Evolutionary conservation across 2,888 invertebrate genomes (phyloP), one percentile per base, ranked within the genome.

Genomic region (Tortrix viridana): DNA sequence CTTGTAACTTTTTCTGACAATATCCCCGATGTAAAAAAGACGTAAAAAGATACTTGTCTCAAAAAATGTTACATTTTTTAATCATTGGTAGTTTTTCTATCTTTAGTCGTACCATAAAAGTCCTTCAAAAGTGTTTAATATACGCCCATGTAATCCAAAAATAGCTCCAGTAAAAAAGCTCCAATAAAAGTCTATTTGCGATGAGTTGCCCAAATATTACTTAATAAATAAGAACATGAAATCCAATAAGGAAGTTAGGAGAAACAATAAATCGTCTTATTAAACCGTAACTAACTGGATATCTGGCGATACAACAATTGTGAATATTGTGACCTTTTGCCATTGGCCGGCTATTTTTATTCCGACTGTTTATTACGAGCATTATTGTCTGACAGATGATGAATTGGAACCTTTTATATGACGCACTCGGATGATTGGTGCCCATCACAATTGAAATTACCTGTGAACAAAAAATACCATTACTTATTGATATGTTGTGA

Each of bases 381-480:
- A 79, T 84, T 83, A 79, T 82, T 78, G 72, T 75, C 73, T 67
- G 73, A 72, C 70, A 67, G 69, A 76, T 83, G 77, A 84, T 83
- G 66, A 78, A 82, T 81, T 79, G 70, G 65, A 68, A 75, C 64
- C 75, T 77, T 70, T 77, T 73, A 54, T 75, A 66, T 68, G 67
- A 56, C 69, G 74, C 67, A 72, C 73, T 73, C 63, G 68, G 73
- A 73, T 74, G 74, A 74, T 72, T 72, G 67, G 61, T 71, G 68
- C 68, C 71, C 73, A 71, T 71, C 74, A 74, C 73, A 22, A 23
- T 6, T 2, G 19, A 57, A 22, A 14, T 50, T 58, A 63, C 57
- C 58, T 53, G 52, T 22, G 14, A 41, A 57, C 52, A 57, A 63
- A 53, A 61, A 57, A 54, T 19, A 49, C 0, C 26, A 32, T 49